Conservation (phyloP, 2,888 invertebrate genomes). For the Salpingus planirostris region DNA sequence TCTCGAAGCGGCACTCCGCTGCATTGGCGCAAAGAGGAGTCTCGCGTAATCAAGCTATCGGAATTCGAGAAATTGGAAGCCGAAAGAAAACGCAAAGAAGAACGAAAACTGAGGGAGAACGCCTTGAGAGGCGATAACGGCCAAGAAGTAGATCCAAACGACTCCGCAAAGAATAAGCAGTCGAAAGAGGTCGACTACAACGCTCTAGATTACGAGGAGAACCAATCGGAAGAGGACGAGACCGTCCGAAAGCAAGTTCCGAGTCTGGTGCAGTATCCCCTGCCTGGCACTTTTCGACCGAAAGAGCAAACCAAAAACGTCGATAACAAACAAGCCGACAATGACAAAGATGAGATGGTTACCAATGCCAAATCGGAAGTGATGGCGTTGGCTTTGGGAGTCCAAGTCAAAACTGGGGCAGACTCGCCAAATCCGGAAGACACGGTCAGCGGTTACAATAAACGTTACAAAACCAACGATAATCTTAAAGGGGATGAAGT, state of each 20-base stretch:
- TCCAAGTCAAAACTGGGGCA: conserved; percentile 39
- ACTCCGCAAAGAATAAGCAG: conserved; percentile 14
- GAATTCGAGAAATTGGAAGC: conserved; percentile 69
- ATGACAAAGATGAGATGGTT: conserved; percentile 11
- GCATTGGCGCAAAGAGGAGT: conserved; percentile 87
- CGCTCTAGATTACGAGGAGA: conserved; percentile 59
- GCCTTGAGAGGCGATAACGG: conserved; percentile 3
- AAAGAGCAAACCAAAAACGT: conserved; percentile 7
- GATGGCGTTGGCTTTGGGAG: conserved; percentile 49
- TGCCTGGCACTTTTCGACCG: conserved; percentile 30
- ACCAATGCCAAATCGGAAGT: conserved; percentile 42
- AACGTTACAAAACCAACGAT: conserved; percentile 22
- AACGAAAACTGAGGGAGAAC: conserved; percentile 31
- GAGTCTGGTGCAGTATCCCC: conserved; percentile 40
- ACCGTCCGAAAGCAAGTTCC: conserved; percentile 31
- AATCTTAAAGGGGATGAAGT: no score
- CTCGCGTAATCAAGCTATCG: conserved; percentile 71
- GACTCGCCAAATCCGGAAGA: conserved; percentile 34
- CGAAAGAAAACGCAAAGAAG: conserved; percentile 54
- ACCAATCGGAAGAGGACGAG: conserved; percentile 30
- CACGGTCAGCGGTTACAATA: conserved; percentile 34
- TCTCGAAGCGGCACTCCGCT: conserved; percentile 87
- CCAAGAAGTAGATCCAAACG: conserved; percentile 10
- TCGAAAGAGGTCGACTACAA: conserved; percentile 53
- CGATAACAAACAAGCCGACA: background rate